Evolutionary conservation across 1,140 invertebrate genomes (phyloP), one percentile per base, ranked within the genome.

Genomic region (Drosophila lowei): DNA sequence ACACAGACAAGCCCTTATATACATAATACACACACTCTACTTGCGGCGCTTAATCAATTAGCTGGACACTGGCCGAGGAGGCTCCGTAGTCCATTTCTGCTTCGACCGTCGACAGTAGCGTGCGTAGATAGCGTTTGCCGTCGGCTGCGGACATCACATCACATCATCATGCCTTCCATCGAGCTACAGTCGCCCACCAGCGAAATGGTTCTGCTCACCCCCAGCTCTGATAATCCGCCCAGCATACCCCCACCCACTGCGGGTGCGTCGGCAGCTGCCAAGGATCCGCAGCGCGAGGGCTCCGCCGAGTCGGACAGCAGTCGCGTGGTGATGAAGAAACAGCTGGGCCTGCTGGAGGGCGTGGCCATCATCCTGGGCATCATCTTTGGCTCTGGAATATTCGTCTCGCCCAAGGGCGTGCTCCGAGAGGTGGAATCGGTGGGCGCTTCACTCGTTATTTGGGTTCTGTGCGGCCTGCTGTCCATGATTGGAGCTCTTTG

Each of bases 381-480:
- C 30, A 97, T 98, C 76, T 96, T 97, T 79, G 97, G 97, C 2
- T 97, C 96, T 53, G 96, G 96, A 91, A 99, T 99, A 83, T 99
- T 99, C 91, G 96, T 99, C 44, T 98, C 98, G 0, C 98, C 98
- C 0, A 98, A 97, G 92, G 98, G 98, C 72, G 97, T 99, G 6
- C 93, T 99, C 6, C 90, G 94, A 70, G 94, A 98, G 92, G 95
- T 97, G 1, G 96, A 97, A 3, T 98, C 97, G 43, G 94, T 97
- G 13, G 97, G 97, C 52, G 93, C 96, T 21, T 96, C 97, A 0
- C 92, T 99, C 4, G 90, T 97, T n/a, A 94, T 99, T 34, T 99
- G 98, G 98, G 92, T 95, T 0, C 81, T 96, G 0, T 98, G 97
- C 88, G 98, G 98, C 7, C 77, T 97, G 4, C 91, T 98, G 16